Evolutionary conservation across 1,140 invertebrate genomes (phyloP).

Genomic region (Stegodyphus mimosarum): DNA sequence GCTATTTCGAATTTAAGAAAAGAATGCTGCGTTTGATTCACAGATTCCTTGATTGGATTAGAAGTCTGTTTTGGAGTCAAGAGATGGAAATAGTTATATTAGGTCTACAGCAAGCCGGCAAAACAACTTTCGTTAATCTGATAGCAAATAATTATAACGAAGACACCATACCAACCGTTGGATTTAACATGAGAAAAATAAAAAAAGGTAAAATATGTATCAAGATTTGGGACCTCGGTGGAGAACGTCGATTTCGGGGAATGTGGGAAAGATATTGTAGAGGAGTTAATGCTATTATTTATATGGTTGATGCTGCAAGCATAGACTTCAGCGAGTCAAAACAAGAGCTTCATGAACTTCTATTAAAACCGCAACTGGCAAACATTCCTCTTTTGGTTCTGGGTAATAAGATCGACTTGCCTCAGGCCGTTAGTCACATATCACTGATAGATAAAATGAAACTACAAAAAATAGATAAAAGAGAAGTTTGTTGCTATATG

Average conservation of each 20-base stretch:
- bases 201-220: slow-evolving; percentile 6
- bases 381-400: slow-evolving; percentile 28
- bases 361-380: slow-evolving; percentile 23
- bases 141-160: neutral
- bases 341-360: slow-evolving; percentile 1
- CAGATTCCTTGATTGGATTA: slow-evolving; percentile 29
- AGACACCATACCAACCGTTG: slow-evolving; percentile 44
- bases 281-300: slow-evolving; percentile 1
- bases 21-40: slow-evolving; percentile 11
- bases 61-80: slow-evolving; percentile 26
- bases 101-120: slow-evolving; percentile 34
- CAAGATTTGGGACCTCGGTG: slow-evolving; percentile 55
- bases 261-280: slow-evolving; percentile 50
- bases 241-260: slow-evolving; percentile 26
- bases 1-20: neutral
- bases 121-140: slow-evolving; percentile 31
- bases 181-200: slow-evolving; percentile 32
- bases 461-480: neutral
- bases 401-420: slow-evolving; percentile 46
- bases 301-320: slow-evolving; percentile 6
- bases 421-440: neutral
- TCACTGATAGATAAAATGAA: slow-evolving; percentile 17
- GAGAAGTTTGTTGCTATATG: slow-evolving; percentile 37
- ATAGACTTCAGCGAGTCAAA: neutral
- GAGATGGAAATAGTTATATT: slow-evolving; percentile 45